A percentile compares a stretch with the other conserved stretches of the same genome.
phyloP scores from a whole-genome alignment of 2,797 vertebrate genomes.

The Meda fulgida region DNA sequence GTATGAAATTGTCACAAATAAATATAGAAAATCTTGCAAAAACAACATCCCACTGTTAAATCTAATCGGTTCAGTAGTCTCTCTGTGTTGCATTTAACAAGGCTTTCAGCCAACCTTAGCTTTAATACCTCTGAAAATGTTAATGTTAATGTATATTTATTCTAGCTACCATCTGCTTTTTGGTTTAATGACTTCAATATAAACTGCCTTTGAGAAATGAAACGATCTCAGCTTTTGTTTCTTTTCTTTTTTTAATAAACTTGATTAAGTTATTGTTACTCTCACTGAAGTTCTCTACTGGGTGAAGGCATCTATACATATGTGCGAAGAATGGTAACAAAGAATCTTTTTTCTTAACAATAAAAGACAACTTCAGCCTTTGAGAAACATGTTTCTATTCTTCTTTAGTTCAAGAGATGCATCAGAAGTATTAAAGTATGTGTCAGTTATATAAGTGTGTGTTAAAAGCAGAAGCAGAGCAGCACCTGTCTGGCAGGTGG shows the following conservation, averaged over 20 bases:
- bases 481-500: slow-evolving; percentile 87
- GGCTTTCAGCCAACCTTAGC: background rate
- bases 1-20: background rate
- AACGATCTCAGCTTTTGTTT: background rate
- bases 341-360: slow-evolving; percentile 19
- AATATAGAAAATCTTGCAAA: background rate
- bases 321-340: slow-evolving; percentile 1
- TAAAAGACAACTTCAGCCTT: background rate
- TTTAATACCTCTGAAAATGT: background rate
- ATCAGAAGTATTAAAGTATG: background rate
- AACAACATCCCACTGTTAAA: background rate
- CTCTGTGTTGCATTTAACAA: background rate
- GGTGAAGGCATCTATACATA: slow-evolving; percentile 15
- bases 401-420: background rate
- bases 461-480: background rate
- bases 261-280: background rate
- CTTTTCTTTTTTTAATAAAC: background rate
- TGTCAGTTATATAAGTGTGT: background rate
- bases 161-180: background rate
- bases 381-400: background rate
- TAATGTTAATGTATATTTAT: background rate
- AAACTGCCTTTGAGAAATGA: background rate
- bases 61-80: background rate
- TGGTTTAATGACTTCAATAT: slow-evolving; percentile 5
- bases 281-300: background rate